These are phyloP conservation scores for Tetraneura akinire DNA, from an alignment of 1,140 invertebrate species.

Conservation along the genomic window DNA sequence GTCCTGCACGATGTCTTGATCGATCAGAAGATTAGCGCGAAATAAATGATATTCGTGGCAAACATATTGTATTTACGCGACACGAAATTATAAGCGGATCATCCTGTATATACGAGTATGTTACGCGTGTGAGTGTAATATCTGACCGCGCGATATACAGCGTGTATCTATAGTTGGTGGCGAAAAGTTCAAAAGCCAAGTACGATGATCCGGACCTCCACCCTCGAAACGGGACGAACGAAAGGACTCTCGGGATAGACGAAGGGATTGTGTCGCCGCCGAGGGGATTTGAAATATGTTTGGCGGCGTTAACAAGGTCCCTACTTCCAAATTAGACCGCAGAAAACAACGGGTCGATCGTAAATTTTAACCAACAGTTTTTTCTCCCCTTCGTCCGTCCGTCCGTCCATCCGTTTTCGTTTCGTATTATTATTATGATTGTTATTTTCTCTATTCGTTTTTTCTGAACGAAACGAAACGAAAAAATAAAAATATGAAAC, in stretches of 20 bases:
- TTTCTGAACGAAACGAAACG: not conserved
- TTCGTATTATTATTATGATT: not conserved
- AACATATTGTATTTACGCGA: too few relatives aligned
- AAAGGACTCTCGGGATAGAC: not conserved
- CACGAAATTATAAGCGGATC: too few relatives aligned
- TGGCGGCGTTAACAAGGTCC: slow-evolving; percentile 33
- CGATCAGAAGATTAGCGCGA: too few relatives aligned
- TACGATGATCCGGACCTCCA: not conserved
- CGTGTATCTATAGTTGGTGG: not conserved
- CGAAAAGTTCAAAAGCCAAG: slow-evolving; percentile 9
- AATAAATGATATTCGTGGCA: too few relatives aligned
- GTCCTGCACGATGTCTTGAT: too few relatives aligned
- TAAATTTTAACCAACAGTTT: slow-evolving; percentile 26
- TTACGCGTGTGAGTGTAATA: too few relatives aligned
- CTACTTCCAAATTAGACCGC: slow-evolving; percentile 31
- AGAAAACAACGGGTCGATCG: slow-evolving; percentile 4
- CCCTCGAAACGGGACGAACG: slow-evolving; percentile 30
- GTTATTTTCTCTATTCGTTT: not conserved
- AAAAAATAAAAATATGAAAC: not conserved
- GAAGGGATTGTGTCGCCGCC: too few relatives aligned
- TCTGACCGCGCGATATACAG: too few relatives aligned
- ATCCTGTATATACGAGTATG: too few relatives aligned
- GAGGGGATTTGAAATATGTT: slow-evolving; percentile 35
- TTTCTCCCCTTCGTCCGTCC: too few relatives aligned
- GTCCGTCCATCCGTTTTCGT: too few relatives aligned